phyloP scores from a whole-genome alignment of 1,140 invertebrate genomes.

The Lepidurus apus region DNA sequence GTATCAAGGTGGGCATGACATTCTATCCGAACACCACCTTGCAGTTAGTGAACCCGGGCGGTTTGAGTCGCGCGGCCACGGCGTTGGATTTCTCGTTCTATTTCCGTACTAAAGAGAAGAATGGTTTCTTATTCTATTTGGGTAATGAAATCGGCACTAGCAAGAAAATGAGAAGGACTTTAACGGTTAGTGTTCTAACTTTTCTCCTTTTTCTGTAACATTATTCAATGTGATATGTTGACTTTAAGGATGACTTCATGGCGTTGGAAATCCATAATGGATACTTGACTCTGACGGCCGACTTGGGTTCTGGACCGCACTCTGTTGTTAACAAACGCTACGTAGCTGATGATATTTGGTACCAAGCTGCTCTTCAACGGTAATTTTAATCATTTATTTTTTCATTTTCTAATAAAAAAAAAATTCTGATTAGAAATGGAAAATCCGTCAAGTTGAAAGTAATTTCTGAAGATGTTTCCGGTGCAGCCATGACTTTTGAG shows the following conservation, averaged over 20 bases:
- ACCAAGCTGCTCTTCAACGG: slow-evolving; percentile 82
- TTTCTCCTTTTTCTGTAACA: background rate
- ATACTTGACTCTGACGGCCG: slow-evolving; percentile 74
- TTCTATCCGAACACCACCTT: slow-evolving; percentile 78
- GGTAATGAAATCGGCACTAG: slow-evolving; percentile 73
- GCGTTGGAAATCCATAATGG: slow-evolving; percentile 84
- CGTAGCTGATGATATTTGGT: slow-evolving; percentile 80
- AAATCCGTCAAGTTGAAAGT: slow-evolving; percentile 74
- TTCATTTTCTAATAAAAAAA: slow-evolving; percentile 28
- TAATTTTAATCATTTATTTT: slow-evolving; percentile 43
- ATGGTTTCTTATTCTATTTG: slow-evolving; percentile 81
- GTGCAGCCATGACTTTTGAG: slow-evolving; percentile 50
- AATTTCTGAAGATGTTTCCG: slow-evolving; percentile 62
- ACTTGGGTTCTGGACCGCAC: slow-evolving; percentile 78
- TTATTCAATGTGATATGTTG: slow-evolving; percentile 31
- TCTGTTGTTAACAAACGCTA: slow-evolving; percentile 66
- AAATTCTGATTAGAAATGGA: slow-evolving; percentile 60
- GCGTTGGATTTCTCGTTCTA: slow-evolving; percentile 79
- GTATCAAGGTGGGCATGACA: slow-evolving; percentile 65
- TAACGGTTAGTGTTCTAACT: slow-evolving; percentile 50
- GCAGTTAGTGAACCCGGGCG: slow-evolving; percentile 76
- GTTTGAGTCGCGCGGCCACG: slow-evolving; percentile 71
- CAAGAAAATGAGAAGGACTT: slow-evolving; percentile 54
- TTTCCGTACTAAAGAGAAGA: slow-evolving; percentile 70
- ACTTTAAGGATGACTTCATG: slow-evolving; percentile 78